A percentile compares a stretch with the other conserved stretches of the same genome.
Conservation (phyloP, 2,113 vertebrate species). For the Rousettus leschenaultii region DNA sequence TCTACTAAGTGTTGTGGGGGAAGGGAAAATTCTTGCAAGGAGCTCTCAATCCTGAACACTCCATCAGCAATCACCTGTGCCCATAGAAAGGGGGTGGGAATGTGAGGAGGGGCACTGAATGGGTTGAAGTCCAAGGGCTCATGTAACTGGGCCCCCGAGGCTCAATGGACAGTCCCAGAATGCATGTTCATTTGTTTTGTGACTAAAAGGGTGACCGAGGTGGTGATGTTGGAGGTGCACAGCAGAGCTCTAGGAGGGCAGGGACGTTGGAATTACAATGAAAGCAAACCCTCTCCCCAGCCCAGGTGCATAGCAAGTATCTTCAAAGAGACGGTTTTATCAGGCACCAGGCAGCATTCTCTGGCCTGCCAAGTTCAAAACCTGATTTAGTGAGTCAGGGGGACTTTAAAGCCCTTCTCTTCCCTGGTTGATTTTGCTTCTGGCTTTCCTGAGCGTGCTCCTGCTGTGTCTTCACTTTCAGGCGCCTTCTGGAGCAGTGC, state of each 20-base stretch:
- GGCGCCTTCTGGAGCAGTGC: background rate
- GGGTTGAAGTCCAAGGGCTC: background rate
- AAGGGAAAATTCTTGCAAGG: background rate
- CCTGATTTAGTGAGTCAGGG: background rate
- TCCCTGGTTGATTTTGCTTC: background rate
- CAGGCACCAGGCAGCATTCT: background rate
- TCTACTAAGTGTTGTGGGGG: background rate
- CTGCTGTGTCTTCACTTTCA: background rate
- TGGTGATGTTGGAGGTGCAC: background rate
- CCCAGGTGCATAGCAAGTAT: background rate
- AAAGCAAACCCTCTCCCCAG: background rate
- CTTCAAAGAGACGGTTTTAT: slow-evolving; percentile 15
- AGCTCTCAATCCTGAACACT: background rate
- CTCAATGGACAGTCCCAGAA: background rate
- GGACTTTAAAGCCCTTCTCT: background rate
- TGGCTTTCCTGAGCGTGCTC: accelerated
- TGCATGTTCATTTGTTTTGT: background rate
- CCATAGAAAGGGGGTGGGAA: background rate
- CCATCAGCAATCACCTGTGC: background rate
- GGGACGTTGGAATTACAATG: background rate
- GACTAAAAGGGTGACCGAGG: background rate
- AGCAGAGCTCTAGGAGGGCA: background rate
- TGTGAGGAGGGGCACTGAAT: accelerated
- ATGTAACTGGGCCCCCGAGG: background rate
- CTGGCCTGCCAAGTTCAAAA: slow-evolving; percentile 12